Percentiles rank a stretch among this genome's conserved stretches.
These are phyloP conservation scores for Psilopsiagon aymara DNA, from an alignment of 2,113 vertebrate genomes.

Conservation along the genomic window DNA sequence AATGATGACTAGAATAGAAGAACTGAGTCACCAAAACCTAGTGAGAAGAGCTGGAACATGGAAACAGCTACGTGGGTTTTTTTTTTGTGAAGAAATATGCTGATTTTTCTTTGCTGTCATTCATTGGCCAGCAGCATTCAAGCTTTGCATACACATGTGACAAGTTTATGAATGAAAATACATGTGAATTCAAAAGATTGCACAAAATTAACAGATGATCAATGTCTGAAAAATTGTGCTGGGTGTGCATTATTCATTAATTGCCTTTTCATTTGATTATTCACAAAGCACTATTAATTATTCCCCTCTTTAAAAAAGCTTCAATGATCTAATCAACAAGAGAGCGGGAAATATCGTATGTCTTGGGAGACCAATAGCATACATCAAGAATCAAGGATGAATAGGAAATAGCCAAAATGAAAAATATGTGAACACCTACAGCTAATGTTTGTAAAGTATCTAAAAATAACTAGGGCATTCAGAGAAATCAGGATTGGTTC, in stretches of 20 bases:
- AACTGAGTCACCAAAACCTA: not conserved
- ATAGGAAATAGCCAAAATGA: not conserved
- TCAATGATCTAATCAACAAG: slow-evolving; percentile 34
- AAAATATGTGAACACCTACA: slow-evolving; percentile 21
- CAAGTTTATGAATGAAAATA: slow-evolving; percentile 4
- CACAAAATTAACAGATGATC: slow-evolving; percentile 11
- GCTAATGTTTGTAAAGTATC: not conserved
- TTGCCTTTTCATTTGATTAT: slow-evolving; percentile 38
- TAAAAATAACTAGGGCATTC: slow-evolving; percentile 26
- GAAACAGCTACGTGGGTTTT: not conserved
- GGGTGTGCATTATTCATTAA: slow-evolving; percentile 47
- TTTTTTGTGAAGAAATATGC: not conserved
- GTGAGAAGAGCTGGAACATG: not conserved
- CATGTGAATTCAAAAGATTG: not conserved
- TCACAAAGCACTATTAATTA: slow-evolving; percentile 30
- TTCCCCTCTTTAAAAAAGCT: not conserved
- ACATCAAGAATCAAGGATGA: not conserved
- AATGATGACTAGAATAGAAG: not conserved
- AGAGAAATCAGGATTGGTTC: slow-evolving; percentile 3
- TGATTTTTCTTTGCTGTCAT: not conserved
- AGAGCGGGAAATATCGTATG: not conserved
- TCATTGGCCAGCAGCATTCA: not conserved
- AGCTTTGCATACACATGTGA: not conserved
- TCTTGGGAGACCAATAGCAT: not conserved
- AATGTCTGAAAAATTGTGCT: slow-evolving; percentile 7